Evolutionary conservation across 2,888 invertebrate species (phyloP), one percentile per base, ranked within the genome.

Genomic region (Tribolium freemani): DNA sequence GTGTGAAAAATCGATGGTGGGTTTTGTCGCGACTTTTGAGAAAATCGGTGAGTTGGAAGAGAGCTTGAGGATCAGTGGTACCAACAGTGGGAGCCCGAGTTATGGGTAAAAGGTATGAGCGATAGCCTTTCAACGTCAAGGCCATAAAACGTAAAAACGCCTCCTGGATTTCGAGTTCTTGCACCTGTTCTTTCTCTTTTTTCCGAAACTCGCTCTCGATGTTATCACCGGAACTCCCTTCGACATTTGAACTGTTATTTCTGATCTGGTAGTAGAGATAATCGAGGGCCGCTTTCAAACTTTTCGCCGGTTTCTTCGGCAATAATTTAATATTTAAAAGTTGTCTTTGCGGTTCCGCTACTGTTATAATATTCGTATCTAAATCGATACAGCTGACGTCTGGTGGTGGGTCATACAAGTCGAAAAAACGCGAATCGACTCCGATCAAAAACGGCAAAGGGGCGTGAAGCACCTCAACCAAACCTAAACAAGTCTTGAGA

Each of bases 331-430:
- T 87, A 68, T 90, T 93, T 81, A 97, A 89, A 21, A 81, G 67
- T 84, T 93, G 91, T 79, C 93, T 91, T 84, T 96, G 97, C 69
- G 96, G 93, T 83, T 97, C 97, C 83, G 96, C 95, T 76, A 96
- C 92, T 74, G 96, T 96, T 75, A 99, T 96, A 80, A 96, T 96
- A 84, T 97, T 97, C 0, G 99, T 99, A 84, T 99, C 99, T 83
- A 99, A 90, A 89, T 99, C 99, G 57, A 99, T 95, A 87, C 98
- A 99, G 58, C 96, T 97, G 5, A 99, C 98, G 87, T 99, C 99
- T 10, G 93, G 89, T 26, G 99, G 99, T 26, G 98, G 98, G 84
- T 97, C 97, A 84, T 96, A 98, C 38, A 98, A 88, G 87, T 99
- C 99, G 86, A 99, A 99, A 88, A 98, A 98, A 76, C 98, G 90